A percentile compares a stretch with the other conserved stretches of the same genome.
phyloP scores from a whole-genome alignment of 2,113 vertebrate species.

The Upupa epops region DNA sequence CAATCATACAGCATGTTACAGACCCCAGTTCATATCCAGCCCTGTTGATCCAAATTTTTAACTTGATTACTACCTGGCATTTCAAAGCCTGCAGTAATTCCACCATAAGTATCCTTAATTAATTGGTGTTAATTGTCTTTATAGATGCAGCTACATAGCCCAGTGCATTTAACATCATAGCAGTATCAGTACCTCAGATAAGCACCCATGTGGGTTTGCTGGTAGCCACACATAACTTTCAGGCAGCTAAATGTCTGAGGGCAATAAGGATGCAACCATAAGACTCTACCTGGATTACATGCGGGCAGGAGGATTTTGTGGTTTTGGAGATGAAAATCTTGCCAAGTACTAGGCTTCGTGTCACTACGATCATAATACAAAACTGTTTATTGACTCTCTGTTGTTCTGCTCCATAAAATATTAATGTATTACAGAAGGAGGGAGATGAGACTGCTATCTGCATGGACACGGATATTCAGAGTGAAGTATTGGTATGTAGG shows the following conservation, averaged over 20 bases:
- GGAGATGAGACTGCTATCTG: not conserved
- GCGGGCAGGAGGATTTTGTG: not conserved
- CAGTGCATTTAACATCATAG: not conserved
- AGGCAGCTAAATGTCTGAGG: not conserved
- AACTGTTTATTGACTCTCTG: conserved; percentile 23
- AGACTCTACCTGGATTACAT: not conserved
- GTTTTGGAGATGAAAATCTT: not conserved
- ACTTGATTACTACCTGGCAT: not conserved
- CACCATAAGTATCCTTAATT: not conserved
- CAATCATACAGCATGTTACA: accelerated
- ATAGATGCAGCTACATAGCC: not conserved
- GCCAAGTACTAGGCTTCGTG: not conserved
- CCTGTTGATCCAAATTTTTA: not conserved
- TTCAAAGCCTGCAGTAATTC: not conserved
- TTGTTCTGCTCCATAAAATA: conserved; percentile 44
- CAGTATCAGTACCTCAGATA: not conserved
- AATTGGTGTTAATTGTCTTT: not conserved
- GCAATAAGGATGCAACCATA: not conserved
- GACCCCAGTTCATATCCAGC: not conserved
- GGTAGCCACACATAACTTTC: not conserved
- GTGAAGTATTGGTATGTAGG: not conserved
- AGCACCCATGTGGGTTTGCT: not conserved
- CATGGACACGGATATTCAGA: not conserved
- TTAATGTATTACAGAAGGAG: conserved; percentile 11
- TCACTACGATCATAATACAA: not conserved